Percentiles rank a stretch among this genome's conserved stretches.
These are phyloP conservation scores for Drosophila sucinea DNA, from an alignment of 1,140 invertebrate species.

Conservation along the genomic window DNA sequence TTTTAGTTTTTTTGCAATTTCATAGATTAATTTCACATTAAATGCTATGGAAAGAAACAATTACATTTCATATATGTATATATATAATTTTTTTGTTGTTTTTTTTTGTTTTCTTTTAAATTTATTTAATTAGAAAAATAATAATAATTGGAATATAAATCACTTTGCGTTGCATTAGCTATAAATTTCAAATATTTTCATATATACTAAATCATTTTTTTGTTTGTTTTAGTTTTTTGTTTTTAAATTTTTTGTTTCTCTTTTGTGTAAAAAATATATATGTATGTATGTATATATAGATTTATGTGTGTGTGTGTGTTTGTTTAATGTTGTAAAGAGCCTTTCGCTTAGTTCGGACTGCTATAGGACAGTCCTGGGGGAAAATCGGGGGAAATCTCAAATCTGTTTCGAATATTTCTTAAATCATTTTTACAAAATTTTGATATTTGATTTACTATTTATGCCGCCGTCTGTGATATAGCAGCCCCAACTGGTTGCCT, in stretches of 20 bases:
- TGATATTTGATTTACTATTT: constrained; percentile 16
- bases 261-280: constrained; percentile 6
- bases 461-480: constrained; percentile 42
- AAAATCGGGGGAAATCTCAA: constrained; percentile 36
- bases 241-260: background rate
- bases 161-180: constrained; percentile 74
- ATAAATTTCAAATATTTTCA: constrained; percentile 64
- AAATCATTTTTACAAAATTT: constrained; percentile 27
- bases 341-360: constrained; percentile 45
- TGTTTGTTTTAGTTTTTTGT: constrained; percentile 23
- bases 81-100: constrained; percentile 15
- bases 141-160: constrained; percentile 82
- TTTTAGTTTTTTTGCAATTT: constrained; percentile 58
- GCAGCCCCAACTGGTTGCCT: constrained; percentile 58
- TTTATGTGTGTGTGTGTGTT: constrained; percentile 21
- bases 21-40: constrained; percentile 58
- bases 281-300: constrained; percentile 26
- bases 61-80: constrained; percentile 44
- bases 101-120: constrained; percentile 44
- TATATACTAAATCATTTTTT: constrained; percentile 50
- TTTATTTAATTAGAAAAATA: constrained; percentile 79
- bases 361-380: constrained; percentile 35
- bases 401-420: background rate
- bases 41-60: constrained; percentile 65
- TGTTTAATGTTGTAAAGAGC: constrained; percentile 26